phyloP scores from a whole-genome alignment of 1,140 invertebrate species.

The Sinonovacula constricta region DNA sequence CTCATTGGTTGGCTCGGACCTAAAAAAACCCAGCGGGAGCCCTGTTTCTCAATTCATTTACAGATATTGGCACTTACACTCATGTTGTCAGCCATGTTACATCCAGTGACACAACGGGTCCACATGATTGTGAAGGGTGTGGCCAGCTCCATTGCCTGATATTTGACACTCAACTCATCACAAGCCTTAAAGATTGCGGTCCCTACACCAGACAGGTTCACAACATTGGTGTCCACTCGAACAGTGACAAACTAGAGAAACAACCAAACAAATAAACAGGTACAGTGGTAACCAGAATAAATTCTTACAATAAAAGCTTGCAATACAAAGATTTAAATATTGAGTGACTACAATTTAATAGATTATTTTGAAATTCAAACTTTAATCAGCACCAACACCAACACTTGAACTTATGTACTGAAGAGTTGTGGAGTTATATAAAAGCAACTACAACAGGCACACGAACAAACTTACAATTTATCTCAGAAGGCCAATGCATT shows the following conservation, averaged over 20 bases:
- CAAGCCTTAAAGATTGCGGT: constrained; percentile 56
- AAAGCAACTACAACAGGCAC: no score
- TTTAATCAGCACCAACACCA: no score
- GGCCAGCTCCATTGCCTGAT: constrained; percentile 54
- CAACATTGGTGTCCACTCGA: constrained; percentile 57
- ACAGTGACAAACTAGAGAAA: constrained; percentile 61
- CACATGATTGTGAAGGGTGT: constrained; percentile 61
- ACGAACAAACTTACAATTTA: no score
- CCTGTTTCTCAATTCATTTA: neutral
- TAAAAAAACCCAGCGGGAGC: no score
- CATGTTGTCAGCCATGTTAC: constrained; percentile 23
- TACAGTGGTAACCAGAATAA: no score
- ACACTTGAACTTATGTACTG: no score
- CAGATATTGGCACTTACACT: no score
- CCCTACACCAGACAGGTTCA: constrained; percentile 60
- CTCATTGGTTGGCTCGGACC: no score
- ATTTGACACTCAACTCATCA: constrained; percentile 58
- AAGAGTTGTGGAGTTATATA: no score
- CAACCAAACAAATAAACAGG: constrained; percentile 5
- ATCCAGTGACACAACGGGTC: constrained; percentile 57
- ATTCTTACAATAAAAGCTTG: neutral
- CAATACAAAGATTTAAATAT: neutral
- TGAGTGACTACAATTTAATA: no score
- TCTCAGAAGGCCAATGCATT: no score
- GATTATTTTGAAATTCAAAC: no score